phyloP scores from a whole-genome alignment of 2,113 vertebrate genomes.

The Nettapus auritus region DNA sequence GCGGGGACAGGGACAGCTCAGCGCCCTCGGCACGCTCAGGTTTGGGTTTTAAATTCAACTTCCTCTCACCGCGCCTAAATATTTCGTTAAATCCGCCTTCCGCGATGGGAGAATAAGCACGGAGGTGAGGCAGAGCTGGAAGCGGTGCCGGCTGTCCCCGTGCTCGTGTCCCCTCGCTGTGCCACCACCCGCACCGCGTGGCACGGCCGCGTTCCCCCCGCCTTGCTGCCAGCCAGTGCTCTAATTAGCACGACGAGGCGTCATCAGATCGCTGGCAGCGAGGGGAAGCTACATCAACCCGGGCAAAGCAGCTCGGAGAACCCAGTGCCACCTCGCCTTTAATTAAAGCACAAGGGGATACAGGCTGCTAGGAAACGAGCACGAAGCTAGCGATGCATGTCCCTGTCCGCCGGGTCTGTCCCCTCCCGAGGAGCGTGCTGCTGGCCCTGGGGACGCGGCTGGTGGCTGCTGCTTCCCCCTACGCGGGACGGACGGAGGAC shows the following conservation, averaged over 20 bases:
- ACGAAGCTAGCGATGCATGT: too few relatives aligned
- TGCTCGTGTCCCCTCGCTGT: background rate
- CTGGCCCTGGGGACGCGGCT: too few relatives aligned
- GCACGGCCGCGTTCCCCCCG: too few relatives aligned
- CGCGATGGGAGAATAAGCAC: background rate
- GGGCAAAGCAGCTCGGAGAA: background rate
- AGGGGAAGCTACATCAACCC: background rate
- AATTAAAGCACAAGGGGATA: background rate
- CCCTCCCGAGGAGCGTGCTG: too few relatives aligned
- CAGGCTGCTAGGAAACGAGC: too few relatives aligned
- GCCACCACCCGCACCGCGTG: too few relatives aligned
- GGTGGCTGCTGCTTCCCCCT: too few relatives aligned
- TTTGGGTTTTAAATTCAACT: rapidly evolving
- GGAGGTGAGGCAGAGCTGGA: background rate
- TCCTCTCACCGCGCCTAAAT: background rate
- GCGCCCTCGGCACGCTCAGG: rapidly evolving
- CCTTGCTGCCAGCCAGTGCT: background rate
- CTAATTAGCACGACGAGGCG: background rate
- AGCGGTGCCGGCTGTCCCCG: background rate
- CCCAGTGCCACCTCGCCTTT: background rate
- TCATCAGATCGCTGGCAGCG: background rate
- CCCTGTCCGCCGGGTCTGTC: too few relatives aligned
- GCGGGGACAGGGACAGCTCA: too few relatives aligned
- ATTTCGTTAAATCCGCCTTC: background rate
- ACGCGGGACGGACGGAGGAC: background rate